Percentiles rank a stretch among this genome's conserved stretches.
phyloP scores from a whole-genome alignment of 1,140 invertebrate genomes.

The Rhizoglyphus robini region DNA sequence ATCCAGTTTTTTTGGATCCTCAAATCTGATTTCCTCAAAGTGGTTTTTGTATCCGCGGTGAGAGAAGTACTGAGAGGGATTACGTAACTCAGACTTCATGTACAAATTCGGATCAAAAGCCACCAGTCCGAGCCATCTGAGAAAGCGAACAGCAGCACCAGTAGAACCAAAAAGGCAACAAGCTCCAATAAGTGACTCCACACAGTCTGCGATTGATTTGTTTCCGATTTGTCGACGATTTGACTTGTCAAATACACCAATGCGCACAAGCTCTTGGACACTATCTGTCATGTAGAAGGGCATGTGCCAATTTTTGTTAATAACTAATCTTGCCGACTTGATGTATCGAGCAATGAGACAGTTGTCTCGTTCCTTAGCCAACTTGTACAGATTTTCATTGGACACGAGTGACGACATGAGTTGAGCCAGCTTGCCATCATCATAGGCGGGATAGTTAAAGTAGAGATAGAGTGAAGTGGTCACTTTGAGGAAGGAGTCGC shows the following conservation, averaged over 20 bases:
- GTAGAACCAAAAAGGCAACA: slow-evolving; percentile 46
- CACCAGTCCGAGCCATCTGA: slow-evolving; percentile 52
- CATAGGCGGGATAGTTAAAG: slow-evolving; percentile 47
- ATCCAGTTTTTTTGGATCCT: too few species aligned
- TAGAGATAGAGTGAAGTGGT: slow-evolving; percentile 55
- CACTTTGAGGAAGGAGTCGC: slow-evolving; percentile 77
- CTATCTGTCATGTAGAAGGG: not conserved
- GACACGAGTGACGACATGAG: slow-evolving; percentile 61
- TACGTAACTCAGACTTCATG: not conserved
- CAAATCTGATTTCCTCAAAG: not conserved
- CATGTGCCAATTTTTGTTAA: not conserved
- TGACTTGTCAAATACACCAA: not conserved
- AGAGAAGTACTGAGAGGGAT: not conserved
- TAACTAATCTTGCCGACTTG: slow-evolving; percentile 12
- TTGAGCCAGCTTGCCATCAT: slow-evolving; percentile 60
- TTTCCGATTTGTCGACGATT: slow-evolving; percentile 28
- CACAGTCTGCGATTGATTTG: slow-evolving; percentile 59
- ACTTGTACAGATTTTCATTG: slow-evolving; percentile 61
- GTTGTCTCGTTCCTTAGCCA: slow-evolving; percentile 42
- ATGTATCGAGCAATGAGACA: slow-evolving; percentile 37
- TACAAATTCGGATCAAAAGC: slow-evolving; percentile 19
- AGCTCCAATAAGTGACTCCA: slow-evolving; percentile 69
- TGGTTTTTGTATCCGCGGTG: not conserved
- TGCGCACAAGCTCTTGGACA: too few species aligned
- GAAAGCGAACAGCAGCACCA: slow-evolving; percentile 43